Evolutionary conservation across 1,140 invertebrate genomes (phyloP).

Genomic region (Solenopsis invicta): DNA sequence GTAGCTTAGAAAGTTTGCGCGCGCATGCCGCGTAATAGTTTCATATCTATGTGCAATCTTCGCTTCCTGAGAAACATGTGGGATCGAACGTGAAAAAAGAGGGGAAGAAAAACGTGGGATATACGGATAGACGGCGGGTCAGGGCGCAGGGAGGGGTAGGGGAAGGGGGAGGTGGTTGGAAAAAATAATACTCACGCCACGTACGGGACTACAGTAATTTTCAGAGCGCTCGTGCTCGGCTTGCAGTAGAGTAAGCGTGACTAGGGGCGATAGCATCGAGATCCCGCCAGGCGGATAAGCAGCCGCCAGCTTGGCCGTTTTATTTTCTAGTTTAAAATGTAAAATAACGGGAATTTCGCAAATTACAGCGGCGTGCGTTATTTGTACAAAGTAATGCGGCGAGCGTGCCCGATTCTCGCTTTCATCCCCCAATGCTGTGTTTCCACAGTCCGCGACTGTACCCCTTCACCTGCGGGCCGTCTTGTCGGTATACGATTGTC

Average conservation of each 20-base stretch:
- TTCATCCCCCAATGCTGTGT: slow-evolving; percentile 2
- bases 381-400: slow-evolving; percentile 83
- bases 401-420: slow-evolving; percentile 72
- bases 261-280: slow-evolving; percentile 83
- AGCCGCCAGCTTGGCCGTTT: slow-evolving; percentile 78
- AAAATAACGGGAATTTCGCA: slow-evolving; percentile 84
- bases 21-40: slow-evolving; percentile 27
- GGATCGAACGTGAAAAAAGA: slow-evolving; percentile 64
- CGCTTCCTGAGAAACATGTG: slow-evolving; percentile 46
- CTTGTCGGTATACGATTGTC: slow-evolving; percentile 43
- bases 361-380: slow-evolving; percentile 80
- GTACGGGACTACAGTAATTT: slow-evolving; percentile 80
- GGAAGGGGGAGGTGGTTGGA: background rate
- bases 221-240: slow-evolving; percentile 79
- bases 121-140: slow-evolving; percentile 25
- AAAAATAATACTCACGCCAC: slow-evolving; percentile 81
- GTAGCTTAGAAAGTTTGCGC: slow-evolving; percentile 51
- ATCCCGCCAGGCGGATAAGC: slow-evolving; percentile 82
- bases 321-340: slow-evolving; percentile 85
- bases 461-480: background rate
- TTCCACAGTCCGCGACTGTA: slow-evolving; percentile 11
- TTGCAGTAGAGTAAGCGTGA: slow-evolving; percentile 84
- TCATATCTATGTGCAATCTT: slow-evolving; percentile 56
- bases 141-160: background rate
- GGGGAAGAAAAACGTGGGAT: slow-evolving; percentile 45